Base-by-base conservation (phyloP, 2,113 vertebrate species). In the Oenanthe oenanthe region DNA sequence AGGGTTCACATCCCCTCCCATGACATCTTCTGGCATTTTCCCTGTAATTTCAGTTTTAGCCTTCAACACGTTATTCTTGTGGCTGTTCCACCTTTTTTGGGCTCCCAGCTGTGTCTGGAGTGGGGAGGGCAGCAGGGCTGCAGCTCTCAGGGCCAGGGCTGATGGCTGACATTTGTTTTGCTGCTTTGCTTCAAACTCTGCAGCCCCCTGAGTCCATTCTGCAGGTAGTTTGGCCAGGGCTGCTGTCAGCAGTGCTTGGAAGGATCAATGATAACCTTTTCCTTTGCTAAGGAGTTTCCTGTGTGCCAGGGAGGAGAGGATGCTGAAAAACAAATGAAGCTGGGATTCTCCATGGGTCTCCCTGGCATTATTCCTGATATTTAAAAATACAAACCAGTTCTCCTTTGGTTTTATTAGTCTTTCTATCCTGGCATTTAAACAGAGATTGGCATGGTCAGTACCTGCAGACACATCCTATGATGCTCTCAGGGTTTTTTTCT, bases 281-380 rank as follows among this genome's bases (percentile, higher is more conserved):
- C 63, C 51, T 93, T 89, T 67, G 19, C 63, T 43, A 38, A 47
- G 54, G 47, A 76, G 61, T 76, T 88, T n/a, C 18, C 31, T 73
- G 6, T 0, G 0, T 86, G 76, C 38, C 4, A 8, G 48, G 25
- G 48, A 97, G 45, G n/a, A 45, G 56, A 90, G 71, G 56, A 93
- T 86, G 61, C 57, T 84, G 82, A 51, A 92, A 95, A 95, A 88
- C 65, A 93, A 93, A 94, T 42, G 81, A 95, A 86, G 60, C 63
- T 89, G 72, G 82, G 71, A 88, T 83, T 93, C 82, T 92, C 90
- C 42, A 1, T 12, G 72, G 90, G 60, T 88, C 67, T 96, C 29
- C 25, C 53, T 96, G 90, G 85, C 72, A 68, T 96, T 94, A 92
- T 80, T 95, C 72, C n/a, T 92, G 74, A 90, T 94, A 94, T 88